These are phyloP conservation scores for Picus viridis DNA, from an alignment of 2,797 vertebrate species.

Conservation along the genomic window DNA sequence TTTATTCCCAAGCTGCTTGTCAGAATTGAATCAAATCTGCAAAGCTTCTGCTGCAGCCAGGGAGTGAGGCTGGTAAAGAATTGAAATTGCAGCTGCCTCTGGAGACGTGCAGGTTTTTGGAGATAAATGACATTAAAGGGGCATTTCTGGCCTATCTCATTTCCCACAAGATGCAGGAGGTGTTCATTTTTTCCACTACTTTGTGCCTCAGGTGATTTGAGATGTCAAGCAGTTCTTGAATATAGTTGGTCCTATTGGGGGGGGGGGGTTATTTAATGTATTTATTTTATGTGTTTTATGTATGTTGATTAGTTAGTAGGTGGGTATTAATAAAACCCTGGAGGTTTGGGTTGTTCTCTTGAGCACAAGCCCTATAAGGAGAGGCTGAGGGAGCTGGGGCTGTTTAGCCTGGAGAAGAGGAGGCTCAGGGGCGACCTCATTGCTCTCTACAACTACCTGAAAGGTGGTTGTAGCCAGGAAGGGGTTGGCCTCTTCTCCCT, in stretches of 20 bases:
- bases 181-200: background rate
- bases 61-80: background rate
- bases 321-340: background rate
- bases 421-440: no score
- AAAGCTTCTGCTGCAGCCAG: background rate
- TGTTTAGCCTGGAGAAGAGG: no score
- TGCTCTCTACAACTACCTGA: no score
- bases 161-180: background rate
- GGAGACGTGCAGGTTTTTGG: background rate
- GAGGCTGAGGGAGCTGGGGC: no score
- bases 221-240: background rate
- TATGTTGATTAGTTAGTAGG: background rate
- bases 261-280: background rate
- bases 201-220: background rate
- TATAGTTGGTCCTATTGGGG: background rate
- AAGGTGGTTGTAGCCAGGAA: no score
- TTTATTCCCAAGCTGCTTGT: background rate
- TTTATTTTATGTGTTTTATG: background rate
- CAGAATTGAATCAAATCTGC: background rate
- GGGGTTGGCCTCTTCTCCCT: no score
- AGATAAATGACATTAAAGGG: background rate
- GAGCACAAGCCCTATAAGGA: no score
- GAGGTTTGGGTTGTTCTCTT: background rate
- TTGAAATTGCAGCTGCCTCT: background rate
- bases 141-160: background rate